A percentile compares a stretch with the other conserved stretches of the same genome.
These are phyloP conservation scores for Cetoscarus ocellatus DNA, from an alignment of 2,797 vertebrate genomes.

Conservation along the genomic window DNA sequence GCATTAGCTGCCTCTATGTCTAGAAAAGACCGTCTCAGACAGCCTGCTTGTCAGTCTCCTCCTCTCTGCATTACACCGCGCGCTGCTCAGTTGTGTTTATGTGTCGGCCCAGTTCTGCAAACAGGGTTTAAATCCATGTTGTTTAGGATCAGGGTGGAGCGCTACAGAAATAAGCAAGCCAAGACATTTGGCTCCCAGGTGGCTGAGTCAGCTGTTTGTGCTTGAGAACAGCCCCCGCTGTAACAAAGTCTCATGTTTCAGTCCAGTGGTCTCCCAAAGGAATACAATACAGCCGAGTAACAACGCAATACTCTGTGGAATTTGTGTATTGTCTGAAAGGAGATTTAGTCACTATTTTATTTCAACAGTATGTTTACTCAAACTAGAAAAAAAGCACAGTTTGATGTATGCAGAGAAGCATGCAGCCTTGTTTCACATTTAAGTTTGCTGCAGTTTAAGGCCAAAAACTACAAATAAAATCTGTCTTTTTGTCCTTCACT, in stretches of 20 bases:
- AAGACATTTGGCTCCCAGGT: constrained; percentile 78
- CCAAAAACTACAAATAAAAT: constrained; percentile 2
- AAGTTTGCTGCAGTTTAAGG: not conserved
- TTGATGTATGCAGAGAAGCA: constrained; percentile 4
- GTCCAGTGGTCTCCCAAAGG: constrained; percentile 29
- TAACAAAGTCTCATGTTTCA: constrained; percentile 61
- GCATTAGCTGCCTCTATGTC: constrained; percentile 28
- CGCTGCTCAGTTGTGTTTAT: constrained; percentile 39
- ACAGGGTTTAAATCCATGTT: constrained; percentile 56
- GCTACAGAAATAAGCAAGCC: constrained; percentile 65
- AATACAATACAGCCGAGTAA: constrained; percentile 30
- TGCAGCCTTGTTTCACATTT: not conserved
- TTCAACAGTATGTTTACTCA: constrained; percentile 36
- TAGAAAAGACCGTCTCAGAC: constrained; percentile 29
- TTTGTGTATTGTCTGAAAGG: constrained; percentile 18
- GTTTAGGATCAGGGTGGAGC: constrained; percentile 73
- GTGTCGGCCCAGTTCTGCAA: constrained; percentile 53
- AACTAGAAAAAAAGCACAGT: constrained; percentile 8
- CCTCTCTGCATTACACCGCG: constrained; percentile 10
- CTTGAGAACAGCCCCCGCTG: constrained; percentile 46
- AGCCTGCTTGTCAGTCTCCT: constrained; percentile 24
- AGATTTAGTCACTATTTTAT: constrained; percentile 42
- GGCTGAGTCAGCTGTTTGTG: constrained; percentile 79
- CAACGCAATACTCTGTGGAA: constrained; percentile 19
- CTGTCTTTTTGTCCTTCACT: constrained; percentile 9